phyloP scores from a whole-genome alignment of 2,113 vertebrate genomes.

The Zosterops borbonicus region DNA sequence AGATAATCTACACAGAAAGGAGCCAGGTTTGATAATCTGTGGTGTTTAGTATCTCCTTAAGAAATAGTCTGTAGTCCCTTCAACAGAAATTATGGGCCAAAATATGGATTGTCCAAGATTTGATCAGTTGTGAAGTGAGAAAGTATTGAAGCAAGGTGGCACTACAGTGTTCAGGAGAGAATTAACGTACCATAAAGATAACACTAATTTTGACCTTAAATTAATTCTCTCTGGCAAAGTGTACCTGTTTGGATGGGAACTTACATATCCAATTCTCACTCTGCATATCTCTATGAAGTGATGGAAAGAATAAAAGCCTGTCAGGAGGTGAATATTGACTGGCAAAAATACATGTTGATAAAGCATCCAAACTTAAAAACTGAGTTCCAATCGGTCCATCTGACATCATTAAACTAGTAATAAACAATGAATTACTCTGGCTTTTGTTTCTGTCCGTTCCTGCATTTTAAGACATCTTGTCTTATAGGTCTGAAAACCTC shows the following conservation, averaged over 20 bases:
- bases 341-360: slow-evolving; percentile 56
- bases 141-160: neutral
- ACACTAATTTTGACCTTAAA: neutral
- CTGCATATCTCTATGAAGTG: neutral
- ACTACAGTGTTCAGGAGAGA: neutral
- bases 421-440: slow-evolving; percentile 79
- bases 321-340: slow-evolving; percentile 40
- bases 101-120: neutral
- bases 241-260: neutral
- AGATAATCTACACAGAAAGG: neutral
- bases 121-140: neutral
- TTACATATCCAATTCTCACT: neutral
- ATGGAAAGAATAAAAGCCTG: neutral
- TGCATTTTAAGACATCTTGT: slow-evolving; percentile 83
- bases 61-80: neutral
- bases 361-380: slow-evolving; percentile 68
- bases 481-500: slow-evolving; percentile 80
- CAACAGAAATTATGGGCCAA: neutral
- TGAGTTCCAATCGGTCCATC: slow-evolving; percentile 60
- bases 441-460: slow-evolving; percentile 78
- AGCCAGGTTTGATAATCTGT: neutral
- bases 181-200: neutral
- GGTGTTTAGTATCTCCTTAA: neutral
- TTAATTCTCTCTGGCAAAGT: neutral
- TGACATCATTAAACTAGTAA: slow-evolving; percentile 76